phyloP scores from a whole-genome alignment of 2,888 invertebrate genomes.

The Chymomyza amoena region DNA sequence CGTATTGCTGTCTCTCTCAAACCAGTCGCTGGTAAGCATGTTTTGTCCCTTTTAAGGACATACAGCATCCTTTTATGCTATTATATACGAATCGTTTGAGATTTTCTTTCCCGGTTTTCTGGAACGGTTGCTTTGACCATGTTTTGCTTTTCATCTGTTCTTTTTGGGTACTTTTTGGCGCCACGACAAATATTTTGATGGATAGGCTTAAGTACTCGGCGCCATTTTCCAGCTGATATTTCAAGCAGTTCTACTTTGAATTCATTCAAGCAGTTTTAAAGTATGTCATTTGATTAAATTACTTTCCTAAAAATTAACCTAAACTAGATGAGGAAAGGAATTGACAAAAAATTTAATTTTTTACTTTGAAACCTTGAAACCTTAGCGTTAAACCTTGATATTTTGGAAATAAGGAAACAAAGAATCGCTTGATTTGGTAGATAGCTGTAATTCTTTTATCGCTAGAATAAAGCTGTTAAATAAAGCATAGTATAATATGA shows the following conservation, averaged over 20 bases:
- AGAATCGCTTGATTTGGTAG: too few relatives aligned
- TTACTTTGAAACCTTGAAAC: too few relatives aligned
- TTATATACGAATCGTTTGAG: background rate
- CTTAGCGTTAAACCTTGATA: too few relatives aligned
- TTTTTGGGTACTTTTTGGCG: slow-evolving; percentile 5
- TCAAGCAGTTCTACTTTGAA: background rate
- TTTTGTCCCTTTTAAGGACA: background rate
- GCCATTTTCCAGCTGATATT: slow-evolving; percentile 20
- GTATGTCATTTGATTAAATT: background rate
- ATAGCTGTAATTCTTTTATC: too few relatives aligned
- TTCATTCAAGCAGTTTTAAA: background rate
- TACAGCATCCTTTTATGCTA: background rate
- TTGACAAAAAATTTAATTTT: too few relatives aligned
- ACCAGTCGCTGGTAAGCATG: background rate
- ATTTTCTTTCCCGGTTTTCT: background rate
- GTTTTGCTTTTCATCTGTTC: slow-evolving; percentile 1
- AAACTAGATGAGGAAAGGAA: background rate
- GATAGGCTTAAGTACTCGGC: slow-evolving; percentile 45
- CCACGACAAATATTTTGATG: slow-evolving; percentile 45
- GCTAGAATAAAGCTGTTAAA: too few relatives aligned
- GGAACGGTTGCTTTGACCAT: background rate
- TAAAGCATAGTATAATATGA: too few relatives aligned
- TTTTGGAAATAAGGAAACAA: too few relatives aligned
- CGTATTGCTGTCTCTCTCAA: background rate
- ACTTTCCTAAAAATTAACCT: background rate